These are phyloP conservation scores for Anguilla japonica DNA, from an alignment of 2,113 vertebrate genomes.

Conservation along the genomic window DNA sequence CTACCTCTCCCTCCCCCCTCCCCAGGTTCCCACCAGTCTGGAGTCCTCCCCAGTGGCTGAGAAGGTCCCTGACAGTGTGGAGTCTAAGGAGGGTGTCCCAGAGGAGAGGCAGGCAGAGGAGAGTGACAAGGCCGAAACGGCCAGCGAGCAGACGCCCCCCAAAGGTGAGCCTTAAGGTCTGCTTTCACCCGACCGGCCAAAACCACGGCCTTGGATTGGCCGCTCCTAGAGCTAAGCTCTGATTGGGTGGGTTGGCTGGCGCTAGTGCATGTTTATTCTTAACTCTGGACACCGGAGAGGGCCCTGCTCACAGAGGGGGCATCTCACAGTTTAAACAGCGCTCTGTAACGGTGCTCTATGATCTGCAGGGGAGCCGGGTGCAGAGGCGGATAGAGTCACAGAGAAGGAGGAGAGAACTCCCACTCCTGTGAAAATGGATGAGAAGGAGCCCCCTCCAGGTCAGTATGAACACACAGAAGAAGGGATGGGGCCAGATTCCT, in stretches of 20 bases:
- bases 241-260: background rate
- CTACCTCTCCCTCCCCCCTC: background rate
- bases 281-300: background rate
- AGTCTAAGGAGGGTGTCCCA: slow-evolving; percentile 58
- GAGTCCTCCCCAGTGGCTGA: slow-evolving; percentile 60
- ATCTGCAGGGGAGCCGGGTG: slow-evolving; percentile 67
- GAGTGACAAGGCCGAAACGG: slow-evolving; percentile 61
- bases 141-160: slow-evolving; percentile 53
- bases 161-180: slow-evolving; percentile 49
- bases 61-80: slow-evolving; percentile 56
- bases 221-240: background rate
- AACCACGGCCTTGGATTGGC: slow-evolving; percentile 21
- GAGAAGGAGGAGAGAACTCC: slow-evolving; percentile 73
- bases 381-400: slow-evolving; percentile 70
- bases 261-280: background rate
- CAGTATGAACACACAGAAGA: background rate
- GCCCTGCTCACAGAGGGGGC: background rate
- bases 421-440: slow-evolving; percentile 66
- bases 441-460: slow-evolving; percentile 83
- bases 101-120: slow-evolving; percentile 74
- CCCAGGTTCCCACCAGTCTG: slow-evolving; percentile 53
- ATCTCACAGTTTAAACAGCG: background rate
- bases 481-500: background rate
- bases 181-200: slow-evolving; percentile 47
- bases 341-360: slow-evolving; percentile 4